phyloP scores from a whole-genome alignment of 1,140 invertebrate species.

The Bombus pascuorum region DNA sequence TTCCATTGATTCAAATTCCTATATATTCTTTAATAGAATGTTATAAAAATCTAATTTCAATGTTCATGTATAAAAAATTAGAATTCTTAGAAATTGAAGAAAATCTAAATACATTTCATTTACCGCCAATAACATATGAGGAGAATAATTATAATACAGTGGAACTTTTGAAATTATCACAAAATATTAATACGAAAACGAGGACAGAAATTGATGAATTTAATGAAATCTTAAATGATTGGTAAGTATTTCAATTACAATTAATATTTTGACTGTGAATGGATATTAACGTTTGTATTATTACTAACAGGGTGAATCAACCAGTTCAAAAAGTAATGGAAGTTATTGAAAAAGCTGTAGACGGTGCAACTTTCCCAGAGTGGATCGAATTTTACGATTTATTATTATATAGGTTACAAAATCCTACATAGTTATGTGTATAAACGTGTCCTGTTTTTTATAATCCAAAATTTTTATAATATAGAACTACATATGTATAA shows the following conservation, averaged over 20 bases:
- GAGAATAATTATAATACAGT: constrained; percentile 58
- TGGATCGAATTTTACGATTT: constrained; percentile 73
- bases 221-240: constrained; percentile 65
- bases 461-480: constrained; percentile 4
- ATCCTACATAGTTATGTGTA: constrained; percentile 36
- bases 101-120: constrained; percentile 17
- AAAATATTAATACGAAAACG: constrained; percentile 51
- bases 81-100: constrained; percentile 35
- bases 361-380: constrained; percentile 68
- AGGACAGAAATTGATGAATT: constrained; percentile 64
- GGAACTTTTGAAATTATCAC: constrained; percentile 64
- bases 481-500: background rate
- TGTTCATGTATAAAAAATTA: constrained; percentile 55
- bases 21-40: constrained; percentile 73
- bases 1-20: constrained; percentile 69
- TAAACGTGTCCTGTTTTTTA: background rate
- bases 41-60: constrained; percentile 62
- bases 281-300: constrained; percentile 26
- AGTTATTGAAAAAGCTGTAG: constrained; percentile 64
- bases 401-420: constrained; percentile 72
- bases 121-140: constrained; percentile 25
- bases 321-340: constrained; percentile 67
- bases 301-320: constrained; percentile 67
- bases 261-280: background rate
- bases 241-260: constrained; percentile 60